phyloP scores from a whole-genome alignment of 2,113 vertebrate species.

The Panthera uncia region DNA sequence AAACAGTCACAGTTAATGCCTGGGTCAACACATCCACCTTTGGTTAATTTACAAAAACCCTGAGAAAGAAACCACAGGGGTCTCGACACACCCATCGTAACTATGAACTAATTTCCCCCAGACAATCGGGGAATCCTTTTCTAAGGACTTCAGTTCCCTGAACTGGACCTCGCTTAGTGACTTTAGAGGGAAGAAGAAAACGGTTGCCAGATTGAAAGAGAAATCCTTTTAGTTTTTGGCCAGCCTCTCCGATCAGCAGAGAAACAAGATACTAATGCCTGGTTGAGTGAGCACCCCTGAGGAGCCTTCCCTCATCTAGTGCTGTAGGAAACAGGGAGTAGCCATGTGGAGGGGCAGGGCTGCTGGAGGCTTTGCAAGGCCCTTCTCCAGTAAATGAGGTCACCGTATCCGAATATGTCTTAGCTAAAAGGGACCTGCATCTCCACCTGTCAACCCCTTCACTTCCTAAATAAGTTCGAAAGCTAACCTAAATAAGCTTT shows the following conservation, averaged over 20 bases:
- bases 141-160: constrained; percentile 50
- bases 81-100: background rate
- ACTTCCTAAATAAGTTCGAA: background rate
- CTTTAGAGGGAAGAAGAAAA: constrained; percentile 43
- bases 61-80: constrained; percentile 11
- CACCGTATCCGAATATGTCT: background rate
- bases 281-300: background rate
- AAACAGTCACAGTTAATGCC: constrained; percentile 3
- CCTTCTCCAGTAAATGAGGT: background rate
- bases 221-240: constrained; percentile 35
- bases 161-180: constrained; percentile 55
- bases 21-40: constrained; percentile 18
- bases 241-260: constrained; percentile 24
- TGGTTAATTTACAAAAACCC: constrained; percentile 28
- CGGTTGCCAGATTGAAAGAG: constrained; percentile 47
- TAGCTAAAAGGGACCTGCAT: background rate
- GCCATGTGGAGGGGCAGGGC: accelerated
- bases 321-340: background rate
- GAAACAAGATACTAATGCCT: constrained; percentile 8
- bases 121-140: constrained; percentile 33
- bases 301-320: background rate
- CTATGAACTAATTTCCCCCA: constrained; percentile 49
- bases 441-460: background rate
- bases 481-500: background rate
- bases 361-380: background rate